Evolutionary conservation across 23 tunicate genomes (phyloP), one percentile per base, ranked within the genome.

Genomic region (Ascidia mentula): DNA sequence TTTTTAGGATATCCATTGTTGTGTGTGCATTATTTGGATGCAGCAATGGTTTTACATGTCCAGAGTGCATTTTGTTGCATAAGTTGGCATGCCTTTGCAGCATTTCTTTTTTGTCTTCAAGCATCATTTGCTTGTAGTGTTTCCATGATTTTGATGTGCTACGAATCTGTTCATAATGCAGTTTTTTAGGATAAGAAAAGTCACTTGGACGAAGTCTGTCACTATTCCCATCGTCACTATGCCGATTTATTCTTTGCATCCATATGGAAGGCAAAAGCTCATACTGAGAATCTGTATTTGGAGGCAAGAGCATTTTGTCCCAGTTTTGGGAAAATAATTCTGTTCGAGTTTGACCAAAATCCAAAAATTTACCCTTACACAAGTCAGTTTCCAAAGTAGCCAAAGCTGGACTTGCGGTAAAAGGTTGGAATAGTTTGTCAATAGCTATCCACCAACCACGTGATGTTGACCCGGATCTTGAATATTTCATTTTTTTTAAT

Each of bases 31-130:
- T 28, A 18, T 38, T n/a, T 15, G 92, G 92, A 24, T 82, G 82
- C n/a, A 90, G 13, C 31, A 90, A 32, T 26, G 97, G 91, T 69
- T 74, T 87, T 13, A 79, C 45, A 18, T 78, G 34, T 31, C 97
- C 87, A 45, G 79, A 33, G 36, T 69, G 38, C 86, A 92, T 87
- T 7, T n/a, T 45, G 0, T 80, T 30, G 34, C 8, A 46, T 17
- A 87, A 71, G 1, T 69, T 69, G 60, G 77, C 24, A 0, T 40
- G 28, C 45, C 45, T 77, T 45, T 42, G 69, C 17, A 38, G 31
- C 69, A 34, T 59, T 60, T 59, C 69, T 17, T 74, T 72, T 4
- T 33, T 36, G 20, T 76, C 79, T 77, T 40, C 37, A 46, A 38
- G 32, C 36, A 87, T 60, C 46, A 87, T 18, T 34, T 15, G 24